These are phyloP conservation scores for Andricus grossulariae DNA, from an alignment of 1,140 invertebrate genomes.

Conservation along the genomic window DNA sequence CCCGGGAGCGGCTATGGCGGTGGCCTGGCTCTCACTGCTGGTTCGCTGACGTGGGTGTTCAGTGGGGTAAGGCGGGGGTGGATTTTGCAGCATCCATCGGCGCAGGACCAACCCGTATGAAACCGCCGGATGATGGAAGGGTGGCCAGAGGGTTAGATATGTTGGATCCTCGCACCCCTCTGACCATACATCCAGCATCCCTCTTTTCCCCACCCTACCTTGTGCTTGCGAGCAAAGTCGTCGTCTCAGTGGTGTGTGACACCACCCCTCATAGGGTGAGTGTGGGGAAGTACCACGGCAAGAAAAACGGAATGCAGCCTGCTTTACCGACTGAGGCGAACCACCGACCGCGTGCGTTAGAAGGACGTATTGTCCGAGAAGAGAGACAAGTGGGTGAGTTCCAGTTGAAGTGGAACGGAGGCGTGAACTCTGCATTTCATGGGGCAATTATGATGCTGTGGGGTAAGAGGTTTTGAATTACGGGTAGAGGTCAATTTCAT, in stretches of 20 bases:
- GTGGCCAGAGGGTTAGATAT: conserved; percentile 43
- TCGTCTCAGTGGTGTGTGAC: conserved; percentile 5
- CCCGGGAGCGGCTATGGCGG: conserved; percentile 73
- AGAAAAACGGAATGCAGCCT: conserved; percentile 2
- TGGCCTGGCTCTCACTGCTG: conserved; percentile 72
- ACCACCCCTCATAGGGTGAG: not conserved
- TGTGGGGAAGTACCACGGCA: not conserved
- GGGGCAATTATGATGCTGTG: not conserved
- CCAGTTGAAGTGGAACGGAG: not conserved
- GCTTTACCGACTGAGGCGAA: not conserved
- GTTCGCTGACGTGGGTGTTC: conserved; percentile 53
- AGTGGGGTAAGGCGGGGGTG: conserved; percentile 46
- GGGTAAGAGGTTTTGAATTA: not conserved
- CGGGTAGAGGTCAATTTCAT: not conserved
- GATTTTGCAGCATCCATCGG: conserved; percentile 66
- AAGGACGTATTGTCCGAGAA: not conserved
- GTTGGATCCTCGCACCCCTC: conserved; percentile 16
- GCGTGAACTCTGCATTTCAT: not conserved
- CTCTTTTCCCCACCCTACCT: conserved; percentile 11
- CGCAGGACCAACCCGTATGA: conserved; percentile 64
- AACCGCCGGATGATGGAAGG: conserved; percentile 59
- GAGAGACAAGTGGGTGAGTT: not conserved
- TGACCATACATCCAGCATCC: conserved; percentile 12
- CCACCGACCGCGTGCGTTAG: not conserved
- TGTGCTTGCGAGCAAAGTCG: not conserved